A percentile compares a stretch with the other conserved stretches of the same genome.
These are phyloP conservation scores for Poicephalus gulielmi DNA, from an alignment of 2,113 vertebrate genomes.

Conservation along the genomic window DNA sequence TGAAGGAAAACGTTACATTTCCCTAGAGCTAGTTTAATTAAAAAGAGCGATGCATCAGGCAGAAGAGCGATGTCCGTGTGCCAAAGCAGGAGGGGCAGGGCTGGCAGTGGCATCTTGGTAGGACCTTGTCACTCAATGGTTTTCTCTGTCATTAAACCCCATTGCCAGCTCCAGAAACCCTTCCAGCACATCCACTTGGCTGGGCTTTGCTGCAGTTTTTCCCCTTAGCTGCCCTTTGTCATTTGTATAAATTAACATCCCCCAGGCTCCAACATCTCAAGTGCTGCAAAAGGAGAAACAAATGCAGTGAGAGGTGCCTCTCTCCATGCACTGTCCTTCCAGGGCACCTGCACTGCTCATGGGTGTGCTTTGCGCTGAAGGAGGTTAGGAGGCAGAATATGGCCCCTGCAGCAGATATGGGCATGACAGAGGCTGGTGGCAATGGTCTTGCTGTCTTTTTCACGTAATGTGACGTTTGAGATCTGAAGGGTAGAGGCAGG, in stretches of 20 bases:
- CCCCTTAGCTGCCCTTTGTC: not conserved
- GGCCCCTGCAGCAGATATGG: not conserved
- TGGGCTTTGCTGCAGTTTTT: accelerated
- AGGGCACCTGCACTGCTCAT: accelerated
- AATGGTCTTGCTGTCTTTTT: too few relatives aligned
- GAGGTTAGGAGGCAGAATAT: not conserved
- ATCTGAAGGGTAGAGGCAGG: not conserved
- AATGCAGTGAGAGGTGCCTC: accelerated
- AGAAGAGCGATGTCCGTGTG: not conserved
- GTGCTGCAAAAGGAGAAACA: not conserved
- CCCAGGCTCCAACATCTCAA: not conserved
- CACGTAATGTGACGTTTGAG: accelerated
- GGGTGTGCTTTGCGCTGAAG: not conserved
- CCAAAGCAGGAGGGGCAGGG: not conserved
- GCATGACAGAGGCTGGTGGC: accelerated
- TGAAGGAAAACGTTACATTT: slow-evolving; percentile 13
- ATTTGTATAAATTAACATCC: not conserved
- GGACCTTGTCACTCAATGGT: not conserved
- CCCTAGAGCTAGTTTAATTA: slow-evolving; percentile 44
- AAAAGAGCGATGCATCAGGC: not conserved
- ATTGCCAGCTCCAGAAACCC: not conserved
- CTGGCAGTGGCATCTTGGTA: not conserved
- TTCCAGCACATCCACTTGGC: not conserved
- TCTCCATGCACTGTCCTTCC: accelerated
- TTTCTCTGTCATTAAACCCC: not conserved